Percentiles rank a stretch among this genome's conserved stretches.
These are phyloP conservation scores for Torymus tubicola DNA, from an alignment of 2,888 invertebrate species.

Conservation along the genomic window DNA sequence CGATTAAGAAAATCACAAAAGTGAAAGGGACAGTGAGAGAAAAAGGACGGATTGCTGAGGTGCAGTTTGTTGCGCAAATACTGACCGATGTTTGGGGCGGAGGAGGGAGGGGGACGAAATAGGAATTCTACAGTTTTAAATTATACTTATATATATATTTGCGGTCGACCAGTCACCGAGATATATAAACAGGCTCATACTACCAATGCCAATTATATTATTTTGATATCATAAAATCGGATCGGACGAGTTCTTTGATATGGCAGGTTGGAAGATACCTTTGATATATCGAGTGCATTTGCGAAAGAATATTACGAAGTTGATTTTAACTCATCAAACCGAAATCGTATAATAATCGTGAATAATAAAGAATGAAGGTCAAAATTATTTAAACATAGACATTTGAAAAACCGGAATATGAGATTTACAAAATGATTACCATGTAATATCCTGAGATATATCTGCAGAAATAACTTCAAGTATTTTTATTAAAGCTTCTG, in stretches of 20 bases:
- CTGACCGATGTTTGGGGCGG: background rate
- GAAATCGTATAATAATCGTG: no score
- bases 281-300: background rate
- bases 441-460: no score
- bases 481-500: no score
- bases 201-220: conserved; percentile 30
- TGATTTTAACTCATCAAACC: conserved; percentile 20
- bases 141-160: conserved; percentile 35
- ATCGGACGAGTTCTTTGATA: conserved; percentile 13
- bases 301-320: background rate
- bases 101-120: background rate
- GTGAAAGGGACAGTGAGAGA: conserved; percentile 42
- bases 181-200: conserved; percentile 8
- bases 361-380: no score
- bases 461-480: no score
- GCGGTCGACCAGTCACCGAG: conserved; percentile 21
- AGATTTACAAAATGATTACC: no score
- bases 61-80: conserved; percentile 21
- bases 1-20: conserved; percentile 10
- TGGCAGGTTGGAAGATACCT: background rate
- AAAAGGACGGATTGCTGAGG: background rate
- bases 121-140: background rate
- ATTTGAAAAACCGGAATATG: no score
- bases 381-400: no score
- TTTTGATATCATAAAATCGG: conserved; percentile 29